Evolutionary conservation across 1,140 invertebrate species (phyloP).

Genomic region (Magallana gigas): DNA sequence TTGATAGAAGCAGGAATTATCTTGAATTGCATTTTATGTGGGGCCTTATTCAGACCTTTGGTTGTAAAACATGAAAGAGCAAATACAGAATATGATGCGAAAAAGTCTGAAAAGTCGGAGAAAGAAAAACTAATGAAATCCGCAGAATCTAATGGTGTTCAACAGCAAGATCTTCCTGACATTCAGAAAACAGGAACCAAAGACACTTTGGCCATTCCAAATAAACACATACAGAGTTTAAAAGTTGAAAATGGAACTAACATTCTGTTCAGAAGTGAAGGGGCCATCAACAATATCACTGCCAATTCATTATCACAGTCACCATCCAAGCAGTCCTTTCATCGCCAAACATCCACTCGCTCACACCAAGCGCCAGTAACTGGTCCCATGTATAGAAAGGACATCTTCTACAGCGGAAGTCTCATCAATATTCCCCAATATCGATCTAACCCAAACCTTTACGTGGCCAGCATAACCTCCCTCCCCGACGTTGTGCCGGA

Average conservation of each 20-base stretch:
- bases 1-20: slow-evolving; percentile 90
- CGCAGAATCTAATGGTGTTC: slow-evolving; percentile 6
- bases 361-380: not conserved
- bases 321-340: slow-evolving; percentile 26
- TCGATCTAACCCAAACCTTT: slow-evolving; percentile 71
- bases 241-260: slow-evolving; percentile 15
- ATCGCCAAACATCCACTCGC: slow-evolving; percentile 37
- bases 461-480: slow-evolving; percentile 66
- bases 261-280: slow-evolving; percentile 61
- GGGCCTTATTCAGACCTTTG: slow-evolving; percentile 89
- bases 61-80: slow-evolving; percentile 77
- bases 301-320: not conserved
- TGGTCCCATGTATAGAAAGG: slow-evolving; percentile 92
- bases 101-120: not conserved
- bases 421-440: slow-evolving; percentile 84
- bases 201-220: slow-evolving; percentile 3
- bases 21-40: slow-evolving; percentile 88
- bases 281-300: slow-evolving; percentile 60
- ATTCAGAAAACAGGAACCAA: slow-evolving; percentile 16
- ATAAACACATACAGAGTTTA: not conserved
- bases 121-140: slow-evolving; percentile 41
- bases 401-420: slow-evolving; percentile 93
- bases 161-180: not conserved
- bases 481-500: slow-evolving; percentile 60
- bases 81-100: slow-evolving; percentile 45